phyloP scores from a whole-genome alignment of 1,140 invertebrate species.

The Drosophila aff. region DNA sequence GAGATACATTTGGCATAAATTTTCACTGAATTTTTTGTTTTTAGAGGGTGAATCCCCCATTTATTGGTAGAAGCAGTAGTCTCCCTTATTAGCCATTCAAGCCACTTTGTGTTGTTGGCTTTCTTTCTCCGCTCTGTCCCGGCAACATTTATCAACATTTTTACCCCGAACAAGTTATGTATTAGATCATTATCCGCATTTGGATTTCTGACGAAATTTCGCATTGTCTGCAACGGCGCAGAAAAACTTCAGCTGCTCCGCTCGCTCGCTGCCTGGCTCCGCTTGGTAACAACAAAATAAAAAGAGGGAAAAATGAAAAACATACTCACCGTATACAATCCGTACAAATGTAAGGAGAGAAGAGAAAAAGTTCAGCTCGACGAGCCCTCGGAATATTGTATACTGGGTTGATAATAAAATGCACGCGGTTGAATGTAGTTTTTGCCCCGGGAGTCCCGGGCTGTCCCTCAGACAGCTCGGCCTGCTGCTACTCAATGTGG shows the following conservation, averaged over 20 bases:
- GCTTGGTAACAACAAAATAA: conserved; percentile 29
- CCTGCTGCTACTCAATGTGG: conserved; percentile 33
- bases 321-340: conserved; percentile 5
- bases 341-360: conserved; percentile 9
- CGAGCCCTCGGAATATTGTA: conserved; percentile 39
- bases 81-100: conserved; percentile 53
- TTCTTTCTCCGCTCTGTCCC: conserved; percentile 25
- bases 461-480: conserved; percentile 17
- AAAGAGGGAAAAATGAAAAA: conserved; percentile 20
- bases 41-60: conserved; percentile 30
- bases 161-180: conserved; percentile 79
- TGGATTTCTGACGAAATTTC: conserved; percentile 84
- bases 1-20: conserved; percentile 3
- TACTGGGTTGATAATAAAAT: conserved; percentile 36
- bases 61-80: conserved; percentile 1
- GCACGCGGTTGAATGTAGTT: conserved; percentile 30
- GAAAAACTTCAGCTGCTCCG: conserved; percentile 50
- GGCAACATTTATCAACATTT: conserved; percentile 69
- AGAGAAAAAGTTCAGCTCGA: conserved; percentile 38
- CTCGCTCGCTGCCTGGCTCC: conserved; percentile 11
- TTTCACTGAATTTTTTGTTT: conserved; percentile 11
- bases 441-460: conserved; percentile 15
- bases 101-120: conserved; percentile 36
- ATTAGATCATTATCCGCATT: conserved; percentile 84
- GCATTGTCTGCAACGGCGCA: conserved; percentile 75